Evolutionary conservation across 2,888 invertebrate genomes (phyloP), one percentile per base, ranked within the genome.

Genomic region (Tubulanus polymorphus): DNA sequence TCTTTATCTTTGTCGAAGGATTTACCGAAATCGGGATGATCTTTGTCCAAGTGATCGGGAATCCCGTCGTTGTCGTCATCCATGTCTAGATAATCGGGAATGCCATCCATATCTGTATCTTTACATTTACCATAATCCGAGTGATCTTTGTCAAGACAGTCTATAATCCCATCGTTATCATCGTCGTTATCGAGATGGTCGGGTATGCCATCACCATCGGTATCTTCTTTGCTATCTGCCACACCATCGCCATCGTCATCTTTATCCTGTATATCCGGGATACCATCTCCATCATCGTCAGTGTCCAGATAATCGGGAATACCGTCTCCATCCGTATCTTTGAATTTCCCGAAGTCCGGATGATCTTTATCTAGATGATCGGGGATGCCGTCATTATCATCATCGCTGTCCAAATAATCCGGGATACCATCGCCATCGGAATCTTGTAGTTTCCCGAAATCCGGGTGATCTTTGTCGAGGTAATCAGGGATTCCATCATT

Each of bases 11-110:
- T 48, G 55, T 63, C 37, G 53, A 66, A 65, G 20, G 63, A 61
- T 45, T 64, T 65, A 18, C 65, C 65, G 55, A 65, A 63, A 28
- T n/a, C n/a, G n/a, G n/a, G n/a, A n/a, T 57, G 59, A 49, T 63
- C 61, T 25, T 46, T 29, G 48, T 64, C 64, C 18, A 29, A 25
- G 5, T 54, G 29, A 59, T 73, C 73, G 6, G 71, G 73, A 28
- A 75, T 71, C 6, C 73, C 74, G 59, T 74, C 74, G 26, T 63
- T 64, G 47, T 73, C 70, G 37, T 65, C 68, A 57, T 68, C 68
- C 30, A 65, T 56, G 32, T 73, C 71, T 8, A 61, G 37, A 47
- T 66, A 54, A 32, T 67, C 66, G 18, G 68, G 71, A 37, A 74
- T 68, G 0, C 73, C 72, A 54, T 74, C 71, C 20, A 68, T 66